These are phyloP conservation scores for Serripes groenlandicus DNA, from an alignment of 2,888 invertebrate genomes.

Conservation along the genomic window DNA sequence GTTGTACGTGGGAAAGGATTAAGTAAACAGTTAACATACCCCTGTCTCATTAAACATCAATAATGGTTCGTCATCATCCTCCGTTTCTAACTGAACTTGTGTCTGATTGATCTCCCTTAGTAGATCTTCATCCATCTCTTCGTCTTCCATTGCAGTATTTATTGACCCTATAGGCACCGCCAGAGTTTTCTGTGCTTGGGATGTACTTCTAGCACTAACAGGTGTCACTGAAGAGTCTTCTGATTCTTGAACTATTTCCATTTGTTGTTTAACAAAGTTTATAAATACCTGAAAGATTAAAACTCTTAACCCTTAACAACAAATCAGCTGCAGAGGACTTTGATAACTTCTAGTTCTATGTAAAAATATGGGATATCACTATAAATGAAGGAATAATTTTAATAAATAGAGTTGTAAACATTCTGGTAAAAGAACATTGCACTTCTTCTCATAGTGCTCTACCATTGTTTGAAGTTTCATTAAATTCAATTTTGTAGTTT, in stretches of 20 bases:
- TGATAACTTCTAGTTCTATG: too few relatives aligned
- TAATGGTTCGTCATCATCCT: conserved; percentile 76
- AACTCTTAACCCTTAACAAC: too few relatives aligned
- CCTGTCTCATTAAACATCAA: conserved; percentile 73
- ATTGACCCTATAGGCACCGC: conserved; percentile 41
- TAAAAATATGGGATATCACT: too few relatives aligned
- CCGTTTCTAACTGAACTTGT: conserved; percentile 69
- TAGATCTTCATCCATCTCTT: conserved; percentile 67
- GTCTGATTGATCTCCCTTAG: conserved; percentile 58
- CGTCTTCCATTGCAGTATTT: conserved; percentile 16
- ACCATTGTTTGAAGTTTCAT: too few relatives aligned
- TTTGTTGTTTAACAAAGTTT: conserved; percentile 85
- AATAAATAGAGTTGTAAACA: too few relatives aligned
- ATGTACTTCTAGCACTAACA: conserved; percentile 9
- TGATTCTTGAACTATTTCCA: conserved; percentile 80
- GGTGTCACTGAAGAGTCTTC: conserved; percentile 20
- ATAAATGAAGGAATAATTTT: too few relatives aligned
- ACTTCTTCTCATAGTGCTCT: too few relatives aligned
- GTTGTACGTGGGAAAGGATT: neutral
- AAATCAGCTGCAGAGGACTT: too few relatives aligned
- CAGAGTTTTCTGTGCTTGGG: conserved; percentile 45
- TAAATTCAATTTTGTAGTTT: too few relatives aligned
- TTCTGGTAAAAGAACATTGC: too few relatives aligned
- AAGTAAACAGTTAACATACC: conserved; percentile 45
- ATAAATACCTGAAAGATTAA: conserved; percentile 86